Evolutionary conservation across 2,888 invertebrate species (phyloP).

Genomic region (Caenorhabditis parvicauda): DNA sequence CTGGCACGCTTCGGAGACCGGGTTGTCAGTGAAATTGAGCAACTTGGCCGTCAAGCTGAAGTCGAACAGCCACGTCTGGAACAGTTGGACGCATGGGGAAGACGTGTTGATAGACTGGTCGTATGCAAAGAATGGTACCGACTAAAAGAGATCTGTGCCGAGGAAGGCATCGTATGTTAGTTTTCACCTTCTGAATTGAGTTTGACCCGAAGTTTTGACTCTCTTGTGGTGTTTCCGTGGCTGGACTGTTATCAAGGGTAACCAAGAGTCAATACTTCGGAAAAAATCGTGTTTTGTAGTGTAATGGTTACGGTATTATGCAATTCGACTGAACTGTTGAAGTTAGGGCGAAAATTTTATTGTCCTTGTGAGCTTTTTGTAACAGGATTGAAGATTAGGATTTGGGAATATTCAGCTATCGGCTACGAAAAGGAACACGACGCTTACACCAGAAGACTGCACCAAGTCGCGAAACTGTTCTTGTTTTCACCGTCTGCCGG

Average conservation of each 20-base stretch:
- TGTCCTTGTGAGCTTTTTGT: neutral
- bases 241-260: too few relatives aligned
- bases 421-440: slow-evolving; percentile 43
- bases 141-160: slow-evolving; percentile 67
- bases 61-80: slow-evolving; percentile 65
- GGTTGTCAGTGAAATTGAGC: slow-evolving; percentile 66
- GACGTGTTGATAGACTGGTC: slow-evolving; percentile 65
- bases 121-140: slow-evolving; percentile 68
- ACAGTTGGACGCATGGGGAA: slow-evolving; percentile 68
- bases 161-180: slow-evolving; percentile 67
- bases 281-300: too few relatives aligned
- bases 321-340: too few relatives aligned
- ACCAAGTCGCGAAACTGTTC: slow-evolving; percentile 66
- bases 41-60: slow-evolving; percentile 62
- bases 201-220: too few relatives aligned
- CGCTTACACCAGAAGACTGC: slow-evolving; percentile 35
- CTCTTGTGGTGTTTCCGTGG: slow-evolving; percentile 58
- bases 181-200: neutral
- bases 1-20: slow-evolving; percentile 67
- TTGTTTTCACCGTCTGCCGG: slow-evolving; percentile 68
- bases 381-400: neutral
- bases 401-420: slow-evolving; percentile 17
- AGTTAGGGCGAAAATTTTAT: too few relatives aligned
- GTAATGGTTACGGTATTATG: too few relatives aligned
- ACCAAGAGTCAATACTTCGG: too few relatives aligned